Evolutionary conservation across 2,113 vertebrate genomes (phyloP), one percentile per base, ranked within the genome.

Genomic region (Nanger granti): DNA sequence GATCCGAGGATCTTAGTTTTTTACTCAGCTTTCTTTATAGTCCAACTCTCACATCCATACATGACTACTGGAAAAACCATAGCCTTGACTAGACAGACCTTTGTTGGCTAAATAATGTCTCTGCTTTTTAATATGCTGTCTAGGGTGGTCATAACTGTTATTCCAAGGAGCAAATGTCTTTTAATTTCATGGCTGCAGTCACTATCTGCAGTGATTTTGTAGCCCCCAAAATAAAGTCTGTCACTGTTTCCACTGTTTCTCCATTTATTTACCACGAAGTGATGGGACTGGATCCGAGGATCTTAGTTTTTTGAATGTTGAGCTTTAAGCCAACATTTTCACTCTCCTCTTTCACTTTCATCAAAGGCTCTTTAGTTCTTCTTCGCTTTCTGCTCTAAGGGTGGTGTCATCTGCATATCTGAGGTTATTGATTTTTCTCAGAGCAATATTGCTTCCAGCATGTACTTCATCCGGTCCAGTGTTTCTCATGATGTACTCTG

Each of bases 261-360:
- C 34, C 17, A 69, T 69, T 20, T 69, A n/a, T 69, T 69, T n/a
- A 2, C 64, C 64, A 41, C n/a, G 34, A 69, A 69, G 64, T 69
- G 64, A 20, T n/a, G 64, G 8, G 64, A n/a, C 17, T 0, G 0
- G 8, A n/a, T n/a, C 15, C 34, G 8, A 69, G 34, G 34, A 69
- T 69, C 1, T 69, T 69, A 9, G 64, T 20, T 69, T 69, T 66
- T 0, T 66, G 34, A n/a, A 66, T 66, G 64, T 66, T 66, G 34
- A 69, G 17, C 17, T 69, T 69, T n/a, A 69, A 69, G 34, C 64
- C 64, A 69, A 69, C 64, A 9, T 69, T 69, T 69, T n/a, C 34
- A 69, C 34, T 69, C 64, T 69, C 8, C 64, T 69, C 34, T n/a
- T 69, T n/a, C 64, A 69, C 64, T 69, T 69, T n/a, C 31, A 66